phyloP scores from a whole-genome alignment of 2,113 vertebrate species.

The Ariopsis seemanni region DNA sequence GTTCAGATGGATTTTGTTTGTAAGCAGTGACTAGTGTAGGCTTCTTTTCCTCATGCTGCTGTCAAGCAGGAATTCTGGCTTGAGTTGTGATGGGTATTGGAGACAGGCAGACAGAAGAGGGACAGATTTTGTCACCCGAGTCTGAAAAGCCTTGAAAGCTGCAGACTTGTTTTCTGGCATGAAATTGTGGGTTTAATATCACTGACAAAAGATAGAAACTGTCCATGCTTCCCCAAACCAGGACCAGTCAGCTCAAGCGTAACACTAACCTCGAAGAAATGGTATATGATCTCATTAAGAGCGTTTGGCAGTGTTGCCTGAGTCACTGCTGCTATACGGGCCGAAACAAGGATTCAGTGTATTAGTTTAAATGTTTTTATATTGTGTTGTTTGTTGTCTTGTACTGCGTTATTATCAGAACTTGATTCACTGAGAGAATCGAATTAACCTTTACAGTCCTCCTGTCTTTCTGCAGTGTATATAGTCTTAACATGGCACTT shows the following conservation, averaged over 20 bases:
- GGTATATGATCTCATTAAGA: background rate
- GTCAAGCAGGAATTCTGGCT: background rate
- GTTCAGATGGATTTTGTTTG: background rate
- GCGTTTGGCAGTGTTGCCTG: background rate
- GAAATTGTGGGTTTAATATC: background rate
- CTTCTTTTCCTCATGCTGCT: background rate
- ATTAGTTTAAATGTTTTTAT: too few species aligned
- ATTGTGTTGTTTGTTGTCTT: background rate
- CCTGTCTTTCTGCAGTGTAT: background rate
- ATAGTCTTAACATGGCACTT: background rate
- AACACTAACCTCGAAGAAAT: background rate
- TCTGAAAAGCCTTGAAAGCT: background rate
- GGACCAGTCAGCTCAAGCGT: too few species aligned
- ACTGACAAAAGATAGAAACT: background rate
- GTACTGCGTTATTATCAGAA: too few species aligned
- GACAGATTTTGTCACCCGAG: background rate
- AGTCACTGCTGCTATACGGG: background rate
- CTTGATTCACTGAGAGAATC: background rate
- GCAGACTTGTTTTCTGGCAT: background rate
- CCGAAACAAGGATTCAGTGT: background rate
- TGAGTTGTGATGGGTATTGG: background rate
- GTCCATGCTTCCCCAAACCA: background rate
- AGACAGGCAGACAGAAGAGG: background rate
- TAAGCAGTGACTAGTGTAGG: background rate
- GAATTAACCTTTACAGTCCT: background rate